phyloP scores from a whole-genome alignment of 2,113 vertebrate species.

The Eulemur rufifrons region DNA sequence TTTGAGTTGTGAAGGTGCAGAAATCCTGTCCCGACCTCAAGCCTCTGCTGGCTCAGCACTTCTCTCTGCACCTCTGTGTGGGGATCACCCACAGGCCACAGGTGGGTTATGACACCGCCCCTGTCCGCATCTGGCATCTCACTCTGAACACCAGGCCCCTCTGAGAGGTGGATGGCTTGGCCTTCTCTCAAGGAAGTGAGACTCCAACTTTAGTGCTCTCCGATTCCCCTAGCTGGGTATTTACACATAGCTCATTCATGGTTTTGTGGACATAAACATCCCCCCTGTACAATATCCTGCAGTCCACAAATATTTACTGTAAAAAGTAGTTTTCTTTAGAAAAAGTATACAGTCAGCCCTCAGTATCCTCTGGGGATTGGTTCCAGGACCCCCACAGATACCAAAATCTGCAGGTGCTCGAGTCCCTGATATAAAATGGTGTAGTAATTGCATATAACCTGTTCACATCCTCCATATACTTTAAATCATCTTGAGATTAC shows the following conservation, averaged over 20 bases:
- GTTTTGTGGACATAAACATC: not conserved
- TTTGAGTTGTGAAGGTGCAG: not conserved
- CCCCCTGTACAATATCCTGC: not conserved
- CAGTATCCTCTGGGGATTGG: not conserved
- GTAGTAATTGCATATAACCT: not conserved
- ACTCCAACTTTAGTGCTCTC: not conserved
- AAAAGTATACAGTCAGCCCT: not conserved
- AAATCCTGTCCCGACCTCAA: not conserved
- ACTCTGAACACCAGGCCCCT: not conserved
- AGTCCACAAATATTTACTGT: not conserved
- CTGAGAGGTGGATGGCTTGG: not conserved
- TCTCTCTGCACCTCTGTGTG: not conserved
- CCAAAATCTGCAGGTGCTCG: not conserved
- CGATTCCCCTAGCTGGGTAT: too few species aligned
- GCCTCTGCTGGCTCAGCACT: not conserved
- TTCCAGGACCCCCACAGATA: not conserved
- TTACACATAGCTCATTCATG: not conserved
- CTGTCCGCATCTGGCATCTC: not conserved
- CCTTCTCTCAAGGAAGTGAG: not conserved
- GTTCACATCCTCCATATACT: not conserved
- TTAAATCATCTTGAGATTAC: not conserved
- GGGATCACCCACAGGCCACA: fast-evolving
- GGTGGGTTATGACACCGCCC: not conserved
- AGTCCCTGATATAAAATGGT: not conserved
- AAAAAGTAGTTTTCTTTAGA: not conserved